Percentiles rank a stretch among this genome's conserved stretches.
Conservation (phyloP, 2,797 vertebrate species). For the Morus bassanus region DNA sequence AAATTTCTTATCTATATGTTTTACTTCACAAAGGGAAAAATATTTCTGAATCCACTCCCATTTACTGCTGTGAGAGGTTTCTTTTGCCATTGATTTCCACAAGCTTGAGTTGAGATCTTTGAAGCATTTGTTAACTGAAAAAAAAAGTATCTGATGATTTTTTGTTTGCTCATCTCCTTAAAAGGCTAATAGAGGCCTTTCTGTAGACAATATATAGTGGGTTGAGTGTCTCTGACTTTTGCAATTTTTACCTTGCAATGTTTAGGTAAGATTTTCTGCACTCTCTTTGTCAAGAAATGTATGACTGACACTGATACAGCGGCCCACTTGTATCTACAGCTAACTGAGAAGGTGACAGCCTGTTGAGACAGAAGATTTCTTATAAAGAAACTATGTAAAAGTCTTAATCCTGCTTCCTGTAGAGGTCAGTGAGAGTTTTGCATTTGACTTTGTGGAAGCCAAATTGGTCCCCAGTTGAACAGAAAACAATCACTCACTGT, state of each 20-base stretch:
- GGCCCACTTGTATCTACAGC: neutral
- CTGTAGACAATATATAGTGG: neutral
- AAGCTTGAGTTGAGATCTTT: neutral
- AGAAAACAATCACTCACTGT: conserved; percentile 39
- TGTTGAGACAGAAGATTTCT: neutral
- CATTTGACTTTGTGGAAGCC: neutral
- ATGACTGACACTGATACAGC: neutral
- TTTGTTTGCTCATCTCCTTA: neutral
- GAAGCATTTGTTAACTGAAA: neutral
- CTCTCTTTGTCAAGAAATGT: neutral
- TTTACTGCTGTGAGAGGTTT: neutral
- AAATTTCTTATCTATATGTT: neutral
- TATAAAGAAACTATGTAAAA: conserved; percentile 1
- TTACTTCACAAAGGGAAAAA: neutral
- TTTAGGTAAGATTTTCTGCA: neutral
- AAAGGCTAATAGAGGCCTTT: neutral
- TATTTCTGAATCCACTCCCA: neutral
- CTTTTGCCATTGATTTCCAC: neutral
- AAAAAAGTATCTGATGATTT: neutral
- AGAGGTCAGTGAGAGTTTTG: neutral
- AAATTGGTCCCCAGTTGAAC: neutral
- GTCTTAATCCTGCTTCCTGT: conserved; percentile 31
- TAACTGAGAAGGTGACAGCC: conserved; percentile 2
- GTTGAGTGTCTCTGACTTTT: neutral
- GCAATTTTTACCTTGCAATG: neutral